These are phyloP conservation scores for Emmelina monodactyla DNA, from an alignment of 2,888 invertebrate genomes.

Conservation along the genomic window DNA sequence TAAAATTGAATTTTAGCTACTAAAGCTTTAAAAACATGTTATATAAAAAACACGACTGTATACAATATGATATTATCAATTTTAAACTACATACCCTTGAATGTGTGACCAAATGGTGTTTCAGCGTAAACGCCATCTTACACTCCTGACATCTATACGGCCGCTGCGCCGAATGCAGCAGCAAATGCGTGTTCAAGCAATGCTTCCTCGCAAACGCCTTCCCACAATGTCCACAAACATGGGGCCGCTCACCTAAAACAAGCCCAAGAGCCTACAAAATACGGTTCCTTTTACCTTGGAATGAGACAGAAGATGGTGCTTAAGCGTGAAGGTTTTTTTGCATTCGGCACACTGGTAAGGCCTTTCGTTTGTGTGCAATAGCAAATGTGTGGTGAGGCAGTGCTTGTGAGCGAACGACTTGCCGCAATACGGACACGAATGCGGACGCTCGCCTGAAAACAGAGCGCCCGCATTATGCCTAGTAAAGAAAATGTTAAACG, in stretches of 20 bases:
- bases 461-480: too few species aligned
- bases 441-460: conserved; percentile 72
- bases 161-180: conserved; percentile 81
- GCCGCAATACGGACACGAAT: conserved; percentile 78
- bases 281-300: conserved; percentile 72
- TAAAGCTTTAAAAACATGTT: too few species aligned
- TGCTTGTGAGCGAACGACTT: conserved; percentile 81
- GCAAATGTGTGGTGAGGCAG: too few species aligned
- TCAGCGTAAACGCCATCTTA: conserved; percentile 85
- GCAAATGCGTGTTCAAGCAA: conserved; percentile 81
- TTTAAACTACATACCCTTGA: conserved; percentile 64
- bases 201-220: conserved; percentile 85
- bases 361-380: conserved; percentile 78
- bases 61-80: too few species aligned
- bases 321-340: conserved; percentile 82
- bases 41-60: too few species aligned
- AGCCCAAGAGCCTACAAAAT: neutral
- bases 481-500: too few species aligned
- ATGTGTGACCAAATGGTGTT: conserved; percentile 84
- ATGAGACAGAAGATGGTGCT: conserved; percentile 81
- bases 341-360: conserved; percentile 82
- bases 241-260: conserved; percentile 73
- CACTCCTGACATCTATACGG: conserved; percentile 86
- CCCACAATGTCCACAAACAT: conserved; percentile 80
- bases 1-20: too few species aligned